Conservation (phyloP, 2,888 invertebrate genomes). For the Cristatella mucedo region DNA sequence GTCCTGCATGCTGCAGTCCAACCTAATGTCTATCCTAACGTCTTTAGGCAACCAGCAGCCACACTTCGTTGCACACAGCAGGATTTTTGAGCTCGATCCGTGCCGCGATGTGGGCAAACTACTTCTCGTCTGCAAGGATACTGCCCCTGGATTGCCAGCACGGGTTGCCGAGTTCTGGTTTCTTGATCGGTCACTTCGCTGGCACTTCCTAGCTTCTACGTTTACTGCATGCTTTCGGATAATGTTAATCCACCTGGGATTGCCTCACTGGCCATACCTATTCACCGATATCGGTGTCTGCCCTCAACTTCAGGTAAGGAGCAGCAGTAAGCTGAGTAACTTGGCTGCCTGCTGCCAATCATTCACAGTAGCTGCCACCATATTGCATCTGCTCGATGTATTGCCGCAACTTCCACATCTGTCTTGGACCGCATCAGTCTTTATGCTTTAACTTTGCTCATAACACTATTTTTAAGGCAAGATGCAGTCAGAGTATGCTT, state of each 20-base stretch:
- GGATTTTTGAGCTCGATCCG: conserved; percentile 51
- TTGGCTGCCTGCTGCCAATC: too few relatives aligned
- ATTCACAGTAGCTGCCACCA: too few relatives aligned
- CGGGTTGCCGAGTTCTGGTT: conserved; percentile 39
- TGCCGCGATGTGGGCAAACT: conserved; percentile 52
- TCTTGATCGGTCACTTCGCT: conserved; percentile 45
- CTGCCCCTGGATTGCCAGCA: conserved; percentile 19
- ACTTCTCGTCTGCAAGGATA: conserved; percentile 48
- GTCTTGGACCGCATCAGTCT: too few relatives aligned
- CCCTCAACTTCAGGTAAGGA: conserved; percentile 61
- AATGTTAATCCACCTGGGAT: conserved; percentile 68
- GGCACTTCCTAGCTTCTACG: conserved; percentile 64
- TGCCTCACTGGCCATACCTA: conserved; percentile 75
- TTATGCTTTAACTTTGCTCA: too few relatives aligned
- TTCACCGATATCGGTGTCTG: conserved; percentile 59
- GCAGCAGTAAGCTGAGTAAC: too few relatives aligned
- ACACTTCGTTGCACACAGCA: conserved; percentile 46
- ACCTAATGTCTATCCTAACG: too few relatives aligned
- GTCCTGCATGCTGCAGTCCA: too few relatives aligned
- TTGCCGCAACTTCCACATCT: too few relatives aligned
- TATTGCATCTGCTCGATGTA: too few relatives aligned
- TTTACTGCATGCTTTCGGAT: conserved; percentile 72
- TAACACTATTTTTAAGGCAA: too few relatives aligned
- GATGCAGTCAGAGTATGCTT: too few relatives aligned
- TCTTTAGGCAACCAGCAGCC: too few relatives aligned